Conservation (phyloP, 2,888 invertebrate species). For the Limnephilus lunatus region DNA sequence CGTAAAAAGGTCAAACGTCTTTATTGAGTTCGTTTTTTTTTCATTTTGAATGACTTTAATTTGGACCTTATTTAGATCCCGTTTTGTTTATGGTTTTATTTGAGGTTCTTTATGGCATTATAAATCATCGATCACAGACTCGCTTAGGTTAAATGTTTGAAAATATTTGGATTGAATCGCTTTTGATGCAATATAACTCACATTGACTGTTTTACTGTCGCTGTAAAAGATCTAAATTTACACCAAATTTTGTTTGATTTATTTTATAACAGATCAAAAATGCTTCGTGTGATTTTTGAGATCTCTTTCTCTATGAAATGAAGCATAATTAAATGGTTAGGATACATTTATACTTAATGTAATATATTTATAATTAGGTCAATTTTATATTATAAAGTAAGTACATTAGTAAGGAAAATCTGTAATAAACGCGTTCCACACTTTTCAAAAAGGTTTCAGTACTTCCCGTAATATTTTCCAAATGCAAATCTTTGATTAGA, state of each 20-base stretch:
- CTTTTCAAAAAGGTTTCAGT: no score
- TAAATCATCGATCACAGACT: slow-evolving; percentile 10
- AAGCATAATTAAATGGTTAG: background rate
- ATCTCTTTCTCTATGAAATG: background rate
- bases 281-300: background rate
- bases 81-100: slow-evolving; percentile 44
- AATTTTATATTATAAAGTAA: background rate
- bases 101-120: background rate
- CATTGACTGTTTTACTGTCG: background rate
- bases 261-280: background rate
- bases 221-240: background rate
- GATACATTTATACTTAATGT: background rate
- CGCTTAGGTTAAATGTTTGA: slow-evolving; percentile 6
- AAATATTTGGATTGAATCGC: slow-evolving; percentile 27
- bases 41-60: background rate
- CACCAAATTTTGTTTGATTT: background rate
- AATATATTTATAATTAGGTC: no score
- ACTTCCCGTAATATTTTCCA: no score
- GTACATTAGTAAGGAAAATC: no score
- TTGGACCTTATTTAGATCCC: slow-evolving; percentile 34
- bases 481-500: no score
- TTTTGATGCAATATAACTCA: background rate
- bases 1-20: slow-evolving; percentile 24
- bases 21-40: slow-evolving; percentile 12
- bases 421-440: no score